Base-by-base conservation (phyloP, 2,797 vertebrate genomes). In the Microctenopoma steveboyesi region DNA sequence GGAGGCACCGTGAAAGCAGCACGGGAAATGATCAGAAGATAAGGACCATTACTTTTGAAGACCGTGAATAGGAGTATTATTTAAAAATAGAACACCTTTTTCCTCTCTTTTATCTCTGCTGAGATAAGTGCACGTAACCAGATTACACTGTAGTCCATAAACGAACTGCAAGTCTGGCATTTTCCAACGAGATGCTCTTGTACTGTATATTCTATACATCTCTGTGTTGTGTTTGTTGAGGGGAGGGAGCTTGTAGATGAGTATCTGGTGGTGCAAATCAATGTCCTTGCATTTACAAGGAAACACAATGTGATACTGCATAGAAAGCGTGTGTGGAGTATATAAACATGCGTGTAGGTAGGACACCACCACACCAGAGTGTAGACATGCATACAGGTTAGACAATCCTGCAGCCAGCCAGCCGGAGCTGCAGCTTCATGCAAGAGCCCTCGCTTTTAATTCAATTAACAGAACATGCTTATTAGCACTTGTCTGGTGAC, bases 381-480 rank as follows among this genome's bases (percentile, higher is more conserved):
- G 52, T 13, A 2, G 33, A 49, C 59, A 51, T 47, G 58, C 48
- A 63, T 58, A 51, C 46, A 74, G 79, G 81, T 88, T 81, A 87
- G 80, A 73, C 54, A 14, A 46, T 60, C 64, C 76, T 72, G 81
- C 80, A 81, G 81, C 80, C 66, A 76, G 58, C 30, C 74, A 69
- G 65, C 68, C 57, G 1, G 67, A 69, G 63, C 59, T 12, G 61
- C 12, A 55, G 66, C 77, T 82, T 69, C 70, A 53, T 4, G 55
- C 70, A 82, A 25, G 69, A 77, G 68, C 83, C 69, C 60, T 55
- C 35, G 54, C 74, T 84, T 49, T 52, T 76, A 88, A 90, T 89
- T 67, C 72, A 87, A 91, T 89, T 80, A 89, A 80, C 69, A 52
- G 63, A 74, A 86, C 78, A 85, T 79, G 73, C 82, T 91, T 82